Evolutionary conservation across 2,113 vertebrate genomes (phyloP).

Genomic region (Pelmatolapia mariae): DNA sequence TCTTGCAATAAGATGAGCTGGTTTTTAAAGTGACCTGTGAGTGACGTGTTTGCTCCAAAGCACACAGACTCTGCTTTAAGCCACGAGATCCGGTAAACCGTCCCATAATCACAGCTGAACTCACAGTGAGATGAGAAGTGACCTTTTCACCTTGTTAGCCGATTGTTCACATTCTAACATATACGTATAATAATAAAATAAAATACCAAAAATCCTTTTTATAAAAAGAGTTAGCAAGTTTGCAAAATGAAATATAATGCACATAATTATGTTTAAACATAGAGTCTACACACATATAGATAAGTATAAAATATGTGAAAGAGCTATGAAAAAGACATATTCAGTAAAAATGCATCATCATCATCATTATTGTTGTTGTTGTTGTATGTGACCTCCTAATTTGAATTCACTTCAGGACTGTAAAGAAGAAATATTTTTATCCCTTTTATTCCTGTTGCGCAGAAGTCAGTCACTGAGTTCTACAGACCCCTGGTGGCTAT

Average conservation of each 20-base stretch:
- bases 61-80: background rate
- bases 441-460: background rate
- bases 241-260: background rate
- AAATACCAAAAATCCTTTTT: background rate
- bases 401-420: background rate
- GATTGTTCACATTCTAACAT: slow-evolving; percentile 22
- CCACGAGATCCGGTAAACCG: background rate
- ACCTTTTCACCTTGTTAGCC: slow-evolving; percentile 22
- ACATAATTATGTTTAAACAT: background rate
- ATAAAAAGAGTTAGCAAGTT: background rate
- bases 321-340: background rate
- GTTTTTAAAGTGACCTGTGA: background rate
- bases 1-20: background rate
- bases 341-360: background rate
- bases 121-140: slow-evolving; percentile 22
- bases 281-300: background rate
- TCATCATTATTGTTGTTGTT: rapidly evolving
- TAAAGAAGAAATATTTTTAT: background rate
- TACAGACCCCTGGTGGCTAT: background rate
- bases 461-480: background rate
- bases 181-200: background rate
- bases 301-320: background rate
- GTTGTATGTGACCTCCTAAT: background rate
- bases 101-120: background rate
- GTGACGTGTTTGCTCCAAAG: background rate